Conservation (phyloP, 2,888 invertebrate species). For the Linyphia triangularis region DNA sequence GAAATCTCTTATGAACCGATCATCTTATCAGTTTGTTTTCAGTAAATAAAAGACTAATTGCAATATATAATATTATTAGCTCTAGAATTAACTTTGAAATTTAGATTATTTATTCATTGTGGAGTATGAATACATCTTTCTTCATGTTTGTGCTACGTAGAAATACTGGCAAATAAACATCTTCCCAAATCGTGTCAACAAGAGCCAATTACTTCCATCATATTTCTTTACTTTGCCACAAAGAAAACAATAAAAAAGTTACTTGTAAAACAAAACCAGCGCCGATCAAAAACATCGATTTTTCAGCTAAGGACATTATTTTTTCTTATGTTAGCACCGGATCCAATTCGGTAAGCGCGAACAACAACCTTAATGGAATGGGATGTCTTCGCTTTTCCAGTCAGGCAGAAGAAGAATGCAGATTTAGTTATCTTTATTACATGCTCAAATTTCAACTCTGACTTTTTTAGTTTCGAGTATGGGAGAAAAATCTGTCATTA, state of each 20-base stretch:
- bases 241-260: not conserved
- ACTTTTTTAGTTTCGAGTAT: not conserved
- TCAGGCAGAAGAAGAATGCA: not conserved
- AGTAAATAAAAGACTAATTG: too few species aligned
- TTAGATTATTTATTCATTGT: too few species aligned
- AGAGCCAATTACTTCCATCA: conserved; percentile 5
- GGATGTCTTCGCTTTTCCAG: not conserved
- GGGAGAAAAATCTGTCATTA: not conserved
- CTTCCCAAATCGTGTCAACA: conserved; percentile 9
- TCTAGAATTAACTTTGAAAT: too few species aligned
- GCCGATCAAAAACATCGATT: conserved; percentile 22
- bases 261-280: conserved; percentile 1
- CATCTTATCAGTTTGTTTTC: too few species aligned
- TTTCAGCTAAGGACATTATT: conserved; percentile 3
- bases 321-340: not conserved
- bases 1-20: too few species aligned
- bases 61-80: too few species aligned
- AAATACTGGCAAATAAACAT: too few species aligned
- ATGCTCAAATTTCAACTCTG: not conserved
- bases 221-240: not conserved
- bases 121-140: too few species aligned
- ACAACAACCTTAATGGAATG: conserved; percentile 3
- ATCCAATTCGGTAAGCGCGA: conserved; percentile 17
- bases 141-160: too few species aligned
- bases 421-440: not conserved